Evolutionary conservation across 1,140 invertebrate genomes (phyloP), one percentile per base, ranked within the genome.

Genomic region (Zophobas atratus): DNA sequence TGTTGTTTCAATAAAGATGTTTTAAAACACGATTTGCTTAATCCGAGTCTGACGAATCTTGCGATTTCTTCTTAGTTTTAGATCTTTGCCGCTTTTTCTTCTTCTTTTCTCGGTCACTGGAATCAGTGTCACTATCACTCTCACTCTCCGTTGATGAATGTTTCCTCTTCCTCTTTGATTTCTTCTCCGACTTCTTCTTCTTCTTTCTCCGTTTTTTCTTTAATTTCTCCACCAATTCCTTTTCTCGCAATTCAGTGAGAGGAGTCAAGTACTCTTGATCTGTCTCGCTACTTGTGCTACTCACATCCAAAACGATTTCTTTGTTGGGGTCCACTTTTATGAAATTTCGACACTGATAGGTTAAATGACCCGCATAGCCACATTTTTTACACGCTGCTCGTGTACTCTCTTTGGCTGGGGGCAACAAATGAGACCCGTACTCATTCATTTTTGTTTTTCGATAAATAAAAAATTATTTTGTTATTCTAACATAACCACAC

Each of bases 331-430:
- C 94, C 78, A 96, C 92, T 90, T 97, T 96, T 43, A 99, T 92
- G 87, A 99, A 98, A 86, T 99, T 99, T 82, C 97, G 88, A 86
- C 97, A 99, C 86, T 99, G 97, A 88, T 94, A 99, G 8, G 97
- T 98, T 81, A 99, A 90, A 87, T 99, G 98, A 39, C 98, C 98
- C 76, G 95, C 93, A 86, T 97, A 97, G 60, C 96, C 96, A 88
- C 96, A 98, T 86, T 97, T 97, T 86, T 96, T 96, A 86, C 96
- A 98, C 0, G 96, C 95, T 38, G 95, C 92, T 72, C 95, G 88
- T 35, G 92, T 33, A 89, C 89, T 85, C 94, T 94, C 86, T 94
- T 95, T 76, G 89, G 91, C 82, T 88, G 90, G 76, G 86, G 86
- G 84, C 35, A 86, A 43, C 36, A 85, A 70, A 56, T 82, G 77